Evolutionary conservation across 2,888 invertebrate species (phyloP).

Genomic region (Pedicia rivosa): DNA sequence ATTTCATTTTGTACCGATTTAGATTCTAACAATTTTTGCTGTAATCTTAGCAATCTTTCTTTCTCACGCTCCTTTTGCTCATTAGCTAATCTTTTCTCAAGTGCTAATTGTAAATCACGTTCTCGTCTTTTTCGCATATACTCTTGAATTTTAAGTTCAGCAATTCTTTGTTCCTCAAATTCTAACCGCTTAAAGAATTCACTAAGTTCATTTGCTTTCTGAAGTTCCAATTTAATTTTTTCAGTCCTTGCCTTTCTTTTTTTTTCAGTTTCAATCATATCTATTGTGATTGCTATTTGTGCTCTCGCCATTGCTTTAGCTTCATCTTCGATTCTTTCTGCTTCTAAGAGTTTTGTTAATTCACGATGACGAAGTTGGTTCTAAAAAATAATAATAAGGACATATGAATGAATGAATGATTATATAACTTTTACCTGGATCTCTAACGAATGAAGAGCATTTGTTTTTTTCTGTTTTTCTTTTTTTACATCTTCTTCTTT

Average conservation of each 20-base stretch:
- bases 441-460: constrained; percentile 23
- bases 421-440: constrained; percentile 18
- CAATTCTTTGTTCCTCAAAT: constrained; percentile 25
- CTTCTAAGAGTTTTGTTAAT: constrained; percentile 24
- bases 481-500: constrained; percentile 22
- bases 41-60: constrained; percentile 22
- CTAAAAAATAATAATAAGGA: too few species aligned
- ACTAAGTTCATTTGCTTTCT: constrained; percentile 24
- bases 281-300: constrained; percentile 19
- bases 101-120: constrained; percentile 22
- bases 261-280: constrained; percentile 22
- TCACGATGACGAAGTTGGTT: constrained; percentile 25
- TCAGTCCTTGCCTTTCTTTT: constrained; percentile 19
- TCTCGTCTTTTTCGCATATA: constrained; percentile 26
- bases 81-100: constrained; percentile 21
- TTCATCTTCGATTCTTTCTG: constrained; percentile 27
- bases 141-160: constrained; percentile 26
- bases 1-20: constrained; percentile 23
- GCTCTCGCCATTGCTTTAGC: constrained; percentile 22
- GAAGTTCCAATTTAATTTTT: constrained; percentile 25
- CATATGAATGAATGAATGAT: background rate
- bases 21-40: constrained; percentile 22
- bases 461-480: constrained; percentile 17
- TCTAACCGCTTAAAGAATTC: constrained; percentile 25
- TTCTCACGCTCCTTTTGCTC: constrained; percentile 27